Evolutionary conservation across 2,113 vertebrate genomes (phyloP).

Genomic region (Corythoichthys haematopterus): DNA sequence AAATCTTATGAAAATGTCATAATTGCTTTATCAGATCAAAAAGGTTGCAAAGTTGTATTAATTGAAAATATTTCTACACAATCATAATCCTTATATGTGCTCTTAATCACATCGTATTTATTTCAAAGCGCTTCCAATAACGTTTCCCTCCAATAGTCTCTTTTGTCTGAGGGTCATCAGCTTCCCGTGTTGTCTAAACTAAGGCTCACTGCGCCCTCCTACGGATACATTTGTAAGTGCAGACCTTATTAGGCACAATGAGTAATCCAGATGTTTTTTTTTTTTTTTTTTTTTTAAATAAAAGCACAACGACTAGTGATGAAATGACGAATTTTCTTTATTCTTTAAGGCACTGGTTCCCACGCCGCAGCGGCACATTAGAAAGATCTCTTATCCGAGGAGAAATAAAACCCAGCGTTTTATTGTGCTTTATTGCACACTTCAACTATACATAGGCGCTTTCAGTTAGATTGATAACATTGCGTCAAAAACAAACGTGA

Average conservation of each 20-base stretch:
- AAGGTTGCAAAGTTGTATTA: no score
- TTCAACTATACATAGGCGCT: not conserved
- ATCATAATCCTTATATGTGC: not conserved
- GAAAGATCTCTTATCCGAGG: not conserved
- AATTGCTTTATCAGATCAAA: no score
- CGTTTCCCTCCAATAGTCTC: not conserved
- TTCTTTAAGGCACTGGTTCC: not conserved
- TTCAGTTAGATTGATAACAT: not conserved
- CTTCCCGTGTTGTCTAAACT: conserved; percentile 27
- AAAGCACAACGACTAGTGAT: not conserved
- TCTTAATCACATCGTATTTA: not conserved
- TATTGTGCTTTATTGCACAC: not conserved
- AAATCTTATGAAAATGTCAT: no score
- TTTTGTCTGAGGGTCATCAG: conserved; percentile 50
- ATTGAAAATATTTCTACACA: no score
- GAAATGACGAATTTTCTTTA: not conserved
- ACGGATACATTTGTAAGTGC: conserved; percentile 31
- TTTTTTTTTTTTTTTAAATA: not conserved
- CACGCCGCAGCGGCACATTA: not conserved
- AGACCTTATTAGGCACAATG: conserved; percentile 26
- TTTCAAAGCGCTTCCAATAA: not conserved
- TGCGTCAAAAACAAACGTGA: not conserved
- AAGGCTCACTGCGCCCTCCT: conserved; percentile 51
- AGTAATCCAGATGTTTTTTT: not conserved
- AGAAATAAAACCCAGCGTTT: not conserved